phyloP scores from a whole-genome alignment of 2,797 vertebrate species.

The Acipenser ruthenus region DNA sequence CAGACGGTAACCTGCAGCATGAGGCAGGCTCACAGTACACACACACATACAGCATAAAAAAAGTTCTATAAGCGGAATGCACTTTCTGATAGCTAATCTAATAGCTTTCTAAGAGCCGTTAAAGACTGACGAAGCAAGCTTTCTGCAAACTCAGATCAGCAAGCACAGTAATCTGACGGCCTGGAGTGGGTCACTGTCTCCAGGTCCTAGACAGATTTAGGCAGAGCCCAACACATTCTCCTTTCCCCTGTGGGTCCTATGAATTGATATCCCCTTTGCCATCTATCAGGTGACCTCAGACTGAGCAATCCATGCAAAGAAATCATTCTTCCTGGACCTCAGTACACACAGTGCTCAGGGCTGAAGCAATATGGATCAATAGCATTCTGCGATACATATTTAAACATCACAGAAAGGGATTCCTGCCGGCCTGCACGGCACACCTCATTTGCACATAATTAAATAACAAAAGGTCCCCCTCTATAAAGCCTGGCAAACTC shows the following conservation, averaged over 20 bases:
- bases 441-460: constrained; percentile 17
- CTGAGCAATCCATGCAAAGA: constrained; percentile 47
- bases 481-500: constrained; percentile 23
- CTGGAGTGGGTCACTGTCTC: too few relatives aligned
- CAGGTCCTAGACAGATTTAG: too few relatives aligned
- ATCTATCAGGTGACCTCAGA: constrained; percentile 62
- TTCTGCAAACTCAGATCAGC: too few relatives aligned
- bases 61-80: too few relatives aligned
- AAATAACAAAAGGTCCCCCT: constrained; percentile 19
- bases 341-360: constrained; percentile 46
- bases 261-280: constrained; percentile 57
- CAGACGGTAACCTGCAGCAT: neutral
- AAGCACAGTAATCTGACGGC: too few relatives aligned
- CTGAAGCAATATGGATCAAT: constrained; percentile 30
- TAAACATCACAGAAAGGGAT: constrained; percentile 12
- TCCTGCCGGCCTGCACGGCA: constrained; percentile 14
- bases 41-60: too few relatives aligned
- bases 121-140: too few relatives aligned
- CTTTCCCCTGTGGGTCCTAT: too few relatives aligned
- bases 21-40: neutral
- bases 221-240: too few relatives aligned
- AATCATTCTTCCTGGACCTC: constrained; percentile 32
- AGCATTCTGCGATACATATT: constrained; percentile 27
- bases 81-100: too few relatives aligned
- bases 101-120: too few relatives aligned